Conservation (phyloP, 2,888 invertebrate genomes). For the Vanessa cardui region DNA sequence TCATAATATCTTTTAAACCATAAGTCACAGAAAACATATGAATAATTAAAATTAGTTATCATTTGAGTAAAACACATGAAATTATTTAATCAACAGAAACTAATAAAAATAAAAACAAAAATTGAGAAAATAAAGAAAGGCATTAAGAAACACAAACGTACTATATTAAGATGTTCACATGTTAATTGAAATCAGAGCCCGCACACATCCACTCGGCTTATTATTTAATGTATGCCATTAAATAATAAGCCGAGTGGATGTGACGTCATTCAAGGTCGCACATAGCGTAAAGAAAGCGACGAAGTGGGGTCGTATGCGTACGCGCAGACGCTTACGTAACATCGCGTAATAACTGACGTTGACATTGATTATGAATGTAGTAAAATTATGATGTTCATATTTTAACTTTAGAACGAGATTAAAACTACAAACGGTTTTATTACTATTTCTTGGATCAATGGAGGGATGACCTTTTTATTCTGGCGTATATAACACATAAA, state of each 20-base stretch:
- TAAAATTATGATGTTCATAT: conserved; percentile 19
- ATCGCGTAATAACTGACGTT: conserved; percentile 50
- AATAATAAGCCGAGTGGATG: no score
- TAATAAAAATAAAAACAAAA: no score
- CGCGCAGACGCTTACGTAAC: conserved; percentile 56
- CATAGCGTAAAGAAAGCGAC: conserved; percentile 30
- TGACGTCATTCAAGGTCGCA: conserved; percentile 52
- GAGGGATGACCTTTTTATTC: conserved; percentile 1
- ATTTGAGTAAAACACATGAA: no score
- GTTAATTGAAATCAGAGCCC: neutral
- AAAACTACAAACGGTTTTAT: conserved; percentile 30
- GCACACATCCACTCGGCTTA: conserved; percentile 3
- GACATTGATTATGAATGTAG: conserved; percentile 51
- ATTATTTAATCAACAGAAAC: no score
- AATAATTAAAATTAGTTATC: no score
- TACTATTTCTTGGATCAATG: conserved; percentile 20
- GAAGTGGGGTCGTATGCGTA: conserved; percentile 44
- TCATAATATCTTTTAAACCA: no score
- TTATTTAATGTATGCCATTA: conserved; percentile 33
- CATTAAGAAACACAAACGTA: no score
- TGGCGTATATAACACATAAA: conserved; percentile 1
- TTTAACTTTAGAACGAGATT: conserved; percentile 19
- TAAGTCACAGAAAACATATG: no score
- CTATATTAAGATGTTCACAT: neutral
- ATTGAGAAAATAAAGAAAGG: no score